phyloP scores from a whole-genome alignment of 2,888 invertebrate species.

The Chrysodeixis includens region DNA sequence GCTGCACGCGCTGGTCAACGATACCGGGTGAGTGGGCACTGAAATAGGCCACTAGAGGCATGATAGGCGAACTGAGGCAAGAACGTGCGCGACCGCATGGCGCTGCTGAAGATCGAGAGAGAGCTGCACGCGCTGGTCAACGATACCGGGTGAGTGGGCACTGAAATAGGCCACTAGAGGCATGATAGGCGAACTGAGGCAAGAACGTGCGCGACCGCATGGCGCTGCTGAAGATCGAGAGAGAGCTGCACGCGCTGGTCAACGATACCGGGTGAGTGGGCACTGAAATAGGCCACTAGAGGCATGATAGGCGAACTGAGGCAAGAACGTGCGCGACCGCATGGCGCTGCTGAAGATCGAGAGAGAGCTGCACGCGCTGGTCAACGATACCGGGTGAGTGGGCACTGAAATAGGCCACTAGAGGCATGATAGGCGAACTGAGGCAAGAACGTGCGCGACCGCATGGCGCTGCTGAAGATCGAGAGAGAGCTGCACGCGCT shows the following conservation, averaged over 20 bases:
- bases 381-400: slow-evolving; percentile 94
- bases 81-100: slow-evolving; percentile 95
- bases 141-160: slow-evolving; percentile 92
- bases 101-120: slow-evolving; percentile 96
- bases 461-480: slow-evolving; percentile 94
- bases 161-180: background rate
- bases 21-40: slow-evolving; percentile 91
- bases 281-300: background rate
- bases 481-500: slow-evolving; percentile 96
- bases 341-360: slow-evolving; percentile 96
- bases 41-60: background rate
- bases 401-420: background rate
- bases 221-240: slow-evolving; percentile 95
- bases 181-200: slow-evolving; percentile 26
- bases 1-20: slow-evolving; percentile 94
- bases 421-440: background rate
- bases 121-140: slow-evolving; percentile 95
- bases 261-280: slow-evolving; percentile 93
- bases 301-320: background rate
- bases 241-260: slow-evolving; percentile 94
- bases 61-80: slow-evolving; percentile 76
- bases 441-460: slow-evolving; percentile 94
- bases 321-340: slow-evolving; percentile 95
- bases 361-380: slow-evolving; percentile 94
- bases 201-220: slow-evolving; percentile 96